Evolutionary conservation across 2,113 vertebrate species (phyloP).

Genomic region (Brachypodius melanocephalos): DNA sequence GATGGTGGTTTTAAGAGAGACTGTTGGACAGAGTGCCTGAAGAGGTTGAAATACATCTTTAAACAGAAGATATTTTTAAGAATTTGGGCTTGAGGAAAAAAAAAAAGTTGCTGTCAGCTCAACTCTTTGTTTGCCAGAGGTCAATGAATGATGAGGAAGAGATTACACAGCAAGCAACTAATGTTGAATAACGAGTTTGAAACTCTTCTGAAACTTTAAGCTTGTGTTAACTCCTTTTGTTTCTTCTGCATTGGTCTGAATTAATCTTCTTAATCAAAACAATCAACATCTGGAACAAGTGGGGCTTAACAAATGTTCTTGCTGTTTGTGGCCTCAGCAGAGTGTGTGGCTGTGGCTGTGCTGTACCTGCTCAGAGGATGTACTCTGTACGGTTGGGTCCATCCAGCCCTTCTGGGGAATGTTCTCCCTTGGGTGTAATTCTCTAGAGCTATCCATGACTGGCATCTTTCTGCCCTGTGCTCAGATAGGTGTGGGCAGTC

Average conservation of each 20-base stretch:
- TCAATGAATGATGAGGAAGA: conserved; percentile 6
- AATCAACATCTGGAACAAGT: background rate
- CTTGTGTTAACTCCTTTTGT: background rate
- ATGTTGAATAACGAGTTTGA: background rate
- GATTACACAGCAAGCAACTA: background rate
- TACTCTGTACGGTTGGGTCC: background rate
- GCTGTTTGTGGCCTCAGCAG: background rate
- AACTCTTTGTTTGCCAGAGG: background rate
- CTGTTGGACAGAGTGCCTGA: background rate
- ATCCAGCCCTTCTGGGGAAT: background rate
- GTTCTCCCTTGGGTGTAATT: background rate
- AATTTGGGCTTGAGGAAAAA: background rate
- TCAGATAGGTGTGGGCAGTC: background rate
- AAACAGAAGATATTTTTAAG: background rate
- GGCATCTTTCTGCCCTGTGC: background rate
- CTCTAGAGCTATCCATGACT: background rate
- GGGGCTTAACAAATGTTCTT: background rate
- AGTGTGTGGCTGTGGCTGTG: background rate
- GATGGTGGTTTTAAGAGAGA: background rate
- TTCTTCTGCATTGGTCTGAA: background rate
- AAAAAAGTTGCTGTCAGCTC: background rate
- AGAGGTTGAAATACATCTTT: background rate
- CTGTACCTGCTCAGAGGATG: background rate
- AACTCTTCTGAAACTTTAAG: background rate
- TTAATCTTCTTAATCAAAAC: background rate